Conservation (phyloP, 2,797 vertebrate species). For the Gallinago solitaria region DNA sequence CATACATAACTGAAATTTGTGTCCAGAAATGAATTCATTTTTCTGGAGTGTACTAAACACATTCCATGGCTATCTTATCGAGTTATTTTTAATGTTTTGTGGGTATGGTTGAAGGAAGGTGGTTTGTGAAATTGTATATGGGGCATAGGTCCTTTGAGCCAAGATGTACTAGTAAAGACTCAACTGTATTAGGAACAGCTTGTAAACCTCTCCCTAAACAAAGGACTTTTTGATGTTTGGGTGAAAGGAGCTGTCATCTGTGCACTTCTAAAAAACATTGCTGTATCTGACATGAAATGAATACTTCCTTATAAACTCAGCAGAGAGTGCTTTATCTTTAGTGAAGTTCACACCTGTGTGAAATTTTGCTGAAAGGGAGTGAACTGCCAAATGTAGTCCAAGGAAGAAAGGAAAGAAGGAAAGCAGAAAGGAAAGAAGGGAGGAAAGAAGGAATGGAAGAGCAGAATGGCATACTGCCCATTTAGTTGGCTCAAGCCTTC, state of each 20-base stretch:
- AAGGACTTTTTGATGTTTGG: neutral
- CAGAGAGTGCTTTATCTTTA: neutral
- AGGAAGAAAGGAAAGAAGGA: neutral
- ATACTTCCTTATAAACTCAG: neutral
- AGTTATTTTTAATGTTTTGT: neutral
- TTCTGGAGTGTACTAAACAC: neutral
- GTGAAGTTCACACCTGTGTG: neutral
- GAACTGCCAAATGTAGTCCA: neutral
- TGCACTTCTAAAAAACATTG: neutral
- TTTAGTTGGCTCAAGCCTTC: neutral
- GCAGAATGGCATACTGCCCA: neutral
- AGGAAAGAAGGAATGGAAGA: too few species aligned
- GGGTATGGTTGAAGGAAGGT: neutral
- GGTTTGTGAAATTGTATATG: neutral
- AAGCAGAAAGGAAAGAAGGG: accelerated
- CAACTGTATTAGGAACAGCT: neutral
- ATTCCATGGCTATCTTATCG: neutral
- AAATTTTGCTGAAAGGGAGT: neutral
- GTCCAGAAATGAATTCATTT: neutral
- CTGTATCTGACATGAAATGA: neutral
- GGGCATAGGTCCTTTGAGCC: neutral
- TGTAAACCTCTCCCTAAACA: neutral
- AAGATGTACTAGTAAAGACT: neutral
- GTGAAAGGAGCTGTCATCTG: neutral
- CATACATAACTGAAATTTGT: neutral